phyloP scores from a whole-genome alignment of 2,797 vertebrate species.

The Gallinago solitaria region DNA sequence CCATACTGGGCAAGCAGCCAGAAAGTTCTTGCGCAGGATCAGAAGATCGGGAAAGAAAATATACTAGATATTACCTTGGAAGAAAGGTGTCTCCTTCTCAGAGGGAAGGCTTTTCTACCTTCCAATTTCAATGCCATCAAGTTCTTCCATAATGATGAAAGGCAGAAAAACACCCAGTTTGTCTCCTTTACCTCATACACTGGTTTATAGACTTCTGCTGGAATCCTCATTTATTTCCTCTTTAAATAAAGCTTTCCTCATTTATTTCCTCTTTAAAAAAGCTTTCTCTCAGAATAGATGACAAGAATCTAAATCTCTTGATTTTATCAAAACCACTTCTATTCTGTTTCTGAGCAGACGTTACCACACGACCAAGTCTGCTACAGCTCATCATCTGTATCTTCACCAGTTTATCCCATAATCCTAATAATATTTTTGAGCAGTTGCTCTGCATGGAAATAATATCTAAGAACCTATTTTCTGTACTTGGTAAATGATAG shows the following conservation, averaged over 20 bases:
- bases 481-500: not conserved
- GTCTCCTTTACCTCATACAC: not conserved
- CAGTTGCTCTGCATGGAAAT: not conserved
- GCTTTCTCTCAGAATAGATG: not conserved
- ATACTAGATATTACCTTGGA: not conserved
- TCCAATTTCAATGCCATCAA: not conserved
- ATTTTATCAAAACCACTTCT: not conserved
- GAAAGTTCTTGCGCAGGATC: not conserved
- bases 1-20: not conserved
- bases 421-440: not conserved
- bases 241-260: not conserved
- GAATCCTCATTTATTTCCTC: not conserved
- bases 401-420: not conserved
- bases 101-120: not conserved
- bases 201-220: not conserved
- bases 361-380: not conserved
- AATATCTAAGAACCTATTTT: not conserved
- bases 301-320: not conserved
- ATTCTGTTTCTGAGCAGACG: not conserved
- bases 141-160: not conserved
- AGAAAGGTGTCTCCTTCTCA: not conserved
- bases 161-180: not conserved
- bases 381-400: not conserved
- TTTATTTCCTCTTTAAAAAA: too few species aligned
- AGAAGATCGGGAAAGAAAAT: not conserved